Base-by-base conservation (phyloP, 2,888 invertebrate species). In the Cryptocephalus moraei region DNA sequence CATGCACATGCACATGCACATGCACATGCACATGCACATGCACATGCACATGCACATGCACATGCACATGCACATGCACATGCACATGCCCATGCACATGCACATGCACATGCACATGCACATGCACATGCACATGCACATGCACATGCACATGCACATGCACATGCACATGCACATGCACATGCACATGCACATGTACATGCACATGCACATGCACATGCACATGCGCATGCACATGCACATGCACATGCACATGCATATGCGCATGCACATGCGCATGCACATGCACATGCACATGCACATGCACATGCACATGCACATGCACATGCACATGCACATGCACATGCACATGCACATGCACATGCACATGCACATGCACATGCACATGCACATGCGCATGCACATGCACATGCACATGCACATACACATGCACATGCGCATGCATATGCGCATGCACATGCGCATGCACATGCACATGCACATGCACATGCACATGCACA, bases 21-120 rank as follows among this genome's bases (percentile, higher is more conserved):
- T n/a, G n/a, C 42, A 42, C 42, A 42, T 12, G 33, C 42, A 42
- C 42, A 42, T 33, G 33, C 42, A 42, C 32, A 42, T 33, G 33
- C 42, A 42, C 42, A 42, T 33, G 33, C 32, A 42, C 42, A 42
- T 33, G 33, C 42, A 42, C 42, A 42, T 33, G 33, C 42, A 42
- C 42, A 42, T 33, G 33, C 42, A 42, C 42, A 42, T 33, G 33
- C 42, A 42, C 42, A 42, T 33, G 33, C 42, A 42, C 42, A 42
- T n/a, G n/a, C n/a, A n/a, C n/a, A n/a, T n/a, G n/a, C n/a, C n/a
- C n/a, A n/a, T n/a, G n/a, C n/a, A n/a, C 42, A 42, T 33, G 33
- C 42, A 42, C 42, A 42, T 33, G 33, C 42, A 42, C 42, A 42
- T 33, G 33, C 42, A 42, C 42, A 42, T 33, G 33, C 42, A 42